Base-by-base conservation (phyloP, 1,140 invertebrate genomes). In the Drosophila persimilis region DNA sequence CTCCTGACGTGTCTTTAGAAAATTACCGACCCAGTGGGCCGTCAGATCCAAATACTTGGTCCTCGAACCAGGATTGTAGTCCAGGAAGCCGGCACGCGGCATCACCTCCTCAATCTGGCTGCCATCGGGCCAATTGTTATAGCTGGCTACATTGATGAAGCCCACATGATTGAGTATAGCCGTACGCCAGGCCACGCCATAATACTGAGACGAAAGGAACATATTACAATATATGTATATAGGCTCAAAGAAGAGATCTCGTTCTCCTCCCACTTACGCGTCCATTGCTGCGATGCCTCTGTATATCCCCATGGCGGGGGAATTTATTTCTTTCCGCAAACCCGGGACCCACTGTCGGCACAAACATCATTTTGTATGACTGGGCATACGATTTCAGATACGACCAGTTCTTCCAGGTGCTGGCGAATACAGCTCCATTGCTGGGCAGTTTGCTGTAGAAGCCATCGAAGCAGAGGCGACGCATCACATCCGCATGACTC, bases 321-420 rank as follows among this genome's bases (percentile, higher is more conserved):
- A 93, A 91, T 51, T 93, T 93, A 81, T 93, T 92, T 0, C 93
- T 93, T 60, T 94, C 93, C 6, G 93, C 92, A 76, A 94, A 94
- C 44, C 94, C 94, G 6, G 94, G 94, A 4, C 93, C 93, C 29
- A 94, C 91, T n/a, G 93, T 94, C 2, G 94, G 94, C 44, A 94
- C 91, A 79, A 94, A 94, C 6, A 94, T 52, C 60, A 94, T 90
- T 48, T 92, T 92, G 69, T 93, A 93, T 50, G 93, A 92, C 26
- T 91, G 72, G 0, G 93, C 93, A 77, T 93, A 94, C 44, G 93
- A 93, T 56, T 92, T 92, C 9, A 94, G 80, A 77, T 92, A 92
- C 48, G 92, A 92, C 94, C 94, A 94, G 88, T 94, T 94, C 81
- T 94, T 94, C 93, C 93, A 94, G 7, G 94, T 93, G 61, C 93